These are phyloP conservation scores for Riparia riparia DNA, from an alignment of 2,113 vertebrate genomes.

Conservation along the genomic window DNA sequence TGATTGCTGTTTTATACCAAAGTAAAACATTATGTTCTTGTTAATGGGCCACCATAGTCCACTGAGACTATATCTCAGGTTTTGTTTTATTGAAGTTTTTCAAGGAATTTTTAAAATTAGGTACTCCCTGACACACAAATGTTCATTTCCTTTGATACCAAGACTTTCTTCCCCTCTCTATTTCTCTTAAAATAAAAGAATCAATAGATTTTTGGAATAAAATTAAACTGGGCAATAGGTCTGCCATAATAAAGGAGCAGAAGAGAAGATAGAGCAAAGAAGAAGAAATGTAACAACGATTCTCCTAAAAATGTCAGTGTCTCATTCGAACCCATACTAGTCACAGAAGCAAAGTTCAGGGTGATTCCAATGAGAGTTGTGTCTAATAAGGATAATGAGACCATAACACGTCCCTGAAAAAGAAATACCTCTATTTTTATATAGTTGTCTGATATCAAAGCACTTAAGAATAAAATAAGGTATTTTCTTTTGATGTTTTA, in stretches of 20 bases:
- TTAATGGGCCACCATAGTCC: neutral
- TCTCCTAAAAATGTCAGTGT: neutral
- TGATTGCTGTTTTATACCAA: neutral
- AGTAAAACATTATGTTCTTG: neutral
- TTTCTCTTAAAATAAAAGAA: neutral
- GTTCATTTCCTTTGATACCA: constrained; percentile 29
- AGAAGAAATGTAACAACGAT: neutral
- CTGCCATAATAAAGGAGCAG: neutral
- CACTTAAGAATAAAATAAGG: neutral
- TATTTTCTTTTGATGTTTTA: neutral
- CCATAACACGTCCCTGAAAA: neutral
- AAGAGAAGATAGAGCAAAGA: neutral
- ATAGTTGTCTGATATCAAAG: neutral
- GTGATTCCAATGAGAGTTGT: neutral
- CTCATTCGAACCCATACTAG: neutral
- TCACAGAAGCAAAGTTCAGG: neutral
- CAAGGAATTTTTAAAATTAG: neutral
- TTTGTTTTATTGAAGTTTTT: constrained; percentile 40
- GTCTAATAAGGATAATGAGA: neutral
- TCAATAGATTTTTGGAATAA: neutral
- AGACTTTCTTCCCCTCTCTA: neutral
- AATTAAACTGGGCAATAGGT: neutral
- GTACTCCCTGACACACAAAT: neutral
- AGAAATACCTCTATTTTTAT: neutral
- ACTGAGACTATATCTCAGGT: neutral